Percentiles rank a stretch among this genome's conserved stretches.
Conservation (phyloP, 1,140 invertebrate genomes). For the Chrysomallon squamiferum region DNA sequence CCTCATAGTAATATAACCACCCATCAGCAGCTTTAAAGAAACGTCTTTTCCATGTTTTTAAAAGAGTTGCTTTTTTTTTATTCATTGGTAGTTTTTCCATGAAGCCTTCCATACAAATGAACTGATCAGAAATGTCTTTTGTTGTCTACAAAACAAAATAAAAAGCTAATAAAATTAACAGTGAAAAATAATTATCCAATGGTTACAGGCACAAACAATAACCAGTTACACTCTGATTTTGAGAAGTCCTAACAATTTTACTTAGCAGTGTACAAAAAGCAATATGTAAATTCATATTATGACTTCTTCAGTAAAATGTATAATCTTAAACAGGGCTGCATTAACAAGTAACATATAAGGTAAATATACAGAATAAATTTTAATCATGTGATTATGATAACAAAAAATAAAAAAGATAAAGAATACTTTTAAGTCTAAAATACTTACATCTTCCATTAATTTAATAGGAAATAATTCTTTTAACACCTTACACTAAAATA, state of each 20-base stretch:
- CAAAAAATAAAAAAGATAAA: too few relatives aligned
- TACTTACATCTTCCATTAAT: conserved; percentile 52
- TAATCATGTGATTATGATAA: too few relatives aligned
- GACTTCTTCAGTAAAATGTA: too few relatives aligned
- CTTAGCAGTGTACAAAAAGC: too few relatives aligned
- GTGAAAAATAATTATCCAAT: too few relatives aligned
- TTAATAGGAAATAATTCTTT: conserved; percentile 45
- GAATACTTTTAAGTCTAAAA: not conserved
- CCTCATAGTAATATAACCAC: conserved; percentile 67
- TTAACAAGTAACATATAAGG: too few relatives aligned
- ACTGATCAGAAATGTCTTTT: conserved; percentile 54
- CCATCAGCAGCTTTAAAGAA: conserved; percentile 68
- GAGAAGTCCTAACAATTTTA: too few relatives aligned
- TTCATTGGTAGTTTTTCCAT: conserved; percentile 68
- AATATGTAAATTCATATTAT: too few relatives aligned
- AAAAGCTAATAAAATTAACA: not conserved
- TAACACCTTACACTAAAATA: conserved; percentile 37
- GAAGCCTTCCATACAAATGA: conserved; percentile 62
- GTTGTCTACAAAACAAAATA: conserved; percentile 31
- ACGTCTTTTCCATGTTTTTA: conserved; percentile 70
- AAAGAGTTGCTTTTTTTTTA: conserved; percentile 68
- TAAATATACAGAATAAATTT: too few relatives aligned
- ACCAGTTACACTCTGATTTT: too few relatives aligned
- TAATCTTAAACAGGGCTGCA: too few relatives aligned
- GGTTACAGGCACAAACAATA: too few relatives aligned